Base-by-base conservation (phyloP, 2,888 invertebrate genomes). In the Hartigia nigra region DNA sequence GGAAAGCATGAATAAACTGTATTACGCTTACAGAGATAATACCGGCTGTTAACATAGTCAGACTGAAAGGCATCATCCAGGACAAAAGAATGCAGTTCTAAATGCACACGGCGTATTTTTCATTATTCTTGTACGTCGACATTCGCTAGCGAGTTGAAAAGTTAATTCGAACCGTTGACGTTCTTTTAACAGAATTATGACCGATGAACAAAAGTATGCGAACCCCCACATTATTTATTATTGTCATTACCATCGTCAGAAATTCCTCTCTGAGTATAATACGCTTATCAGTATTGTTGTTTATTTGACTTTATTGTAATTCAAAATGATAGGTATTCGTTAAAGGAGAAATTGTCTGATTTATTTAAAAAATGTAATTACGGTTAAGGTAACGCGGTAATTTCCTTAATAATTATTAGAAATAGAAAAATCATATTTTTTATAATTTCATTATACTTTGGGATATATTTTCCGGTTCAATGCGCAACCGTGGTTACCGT, bases 1-100 rank as follows among this genome's bases (percentile, higher is more conserved):
- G 82, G 77, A 77, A 79, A 81, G 78, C 77, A 80, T 82, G 85
- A 85, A 85, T 84, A 85, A 84, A 78, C 82, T 31, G 81, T 76
- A 81, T 84, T 82, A 82, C 80, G 79, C 81, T 81, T 82, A 79
- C 70, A 76, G 78, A 82, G 82, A 78, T 81, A 82, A 82, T 85
- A 77, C 77, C 75, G 70, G 77, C 81, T 81, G 78, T 82, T 81
- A 80, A 79, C 81, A 78, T 77, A 74, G 78, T 32, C 75, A 77
- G 77, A 77, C 72, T 14, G 72, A 32, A 72, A 32, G 39, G 39
- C 39, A 55, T 55, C 39, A 55, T 55, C 39, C 39, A 9, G 12
- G 31, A 72, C 72, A 72, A 72, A 72, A 72, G 72, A 72, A 72
- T 72, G 31, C 72, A 72, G 31, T 72, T 72, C 32, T 72, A 32